A percentile compares a stretch with the other conserved stretches of the same genome.
Conservation (phyloP, 2,797 vertebrate genomes). For the Heteromormyrus szaboi region DNA sequence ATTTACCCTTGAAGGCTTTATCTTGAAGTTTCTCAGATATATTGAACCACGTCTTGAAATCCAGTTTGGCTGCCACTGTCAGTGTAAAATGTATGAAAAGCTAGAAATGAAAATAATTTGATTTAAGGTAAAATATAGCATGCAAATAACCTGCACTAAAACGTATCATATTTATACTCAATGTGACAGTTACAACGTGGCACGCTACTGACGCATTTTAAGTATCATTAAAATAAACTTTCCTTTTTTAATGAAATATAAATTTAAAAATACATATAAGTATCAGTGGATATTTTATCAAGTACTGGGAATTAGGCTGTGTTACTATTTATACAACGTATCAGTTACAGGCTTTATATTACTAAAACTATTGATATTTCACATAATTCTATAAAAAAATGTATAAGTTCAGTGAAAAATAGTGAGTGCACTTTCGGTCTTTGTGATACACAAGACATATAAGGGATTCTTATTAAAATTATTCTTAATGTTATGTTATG, state of each 20-base stretch:
- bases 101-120: background rate
- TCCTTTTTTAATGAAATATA: background rate
- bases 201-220: background rate
- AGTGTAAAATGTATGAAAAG: background rate
- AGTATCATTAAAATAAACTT: background rate
- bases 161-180: background rate
- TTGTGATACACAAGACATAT: background rate
- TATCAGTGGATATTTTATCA: background rate
- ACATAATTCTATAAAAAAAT: background rate
- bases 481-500: background rate
- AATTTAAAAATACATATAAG: background rate
- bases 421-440: background rate
- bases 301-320: background rate
- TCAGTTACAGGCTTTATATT: background rate
- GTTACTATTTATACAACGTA: background rate
- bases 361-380: background rate
- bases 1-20: background rate
- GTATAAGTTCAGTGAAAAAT: background rate
- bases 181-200: background rate
- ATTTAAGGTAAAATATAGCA: background rate
- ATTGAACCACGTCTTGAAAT: background rate
- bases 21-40: background rate
- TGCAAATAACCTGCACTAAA: background rate
- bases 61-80: background rate
- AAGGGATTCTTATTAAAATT: background rate